These are phyloP conservation scores for Sylvilagus floridanus DNA, from an alignment of 2,797 vertebrate species.

Conservation along the genomic window DNA sequence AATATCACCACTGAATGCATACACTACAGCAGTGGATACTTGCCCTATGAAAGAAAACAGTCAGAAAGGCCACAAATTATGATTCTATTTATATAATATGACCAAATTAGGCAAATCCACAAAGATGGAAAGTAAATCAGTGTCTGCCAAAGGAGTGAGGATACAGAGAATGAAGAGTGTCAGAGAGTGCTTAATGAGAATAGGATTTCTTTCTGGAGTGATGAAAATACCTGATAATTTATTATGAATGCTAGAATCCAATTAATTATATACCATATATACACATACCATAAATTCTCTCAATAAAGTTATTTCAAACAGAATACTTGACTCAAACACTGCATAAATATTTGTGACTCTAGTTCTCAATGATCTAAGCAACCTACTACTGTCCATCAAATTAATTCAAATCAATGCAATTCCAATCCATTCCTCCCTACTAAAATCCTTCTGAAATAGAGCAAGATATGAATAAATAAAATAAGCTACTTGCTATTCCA, in stretches of 20 bases:
- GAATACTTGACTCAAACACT: background rate
- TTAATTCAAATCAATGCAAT: background rate
- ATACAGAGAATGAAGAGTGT: background rate
- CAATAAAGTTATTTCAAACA: background rate
- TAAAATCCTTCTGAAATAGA: conserved; percentile 38
- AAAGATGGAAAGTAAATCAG: background rate
- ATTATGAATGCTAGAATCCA: conserved; percentile 3
- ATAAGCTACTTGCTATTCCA: background rate
- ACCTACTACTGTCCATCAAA: conserved; percentile 18
- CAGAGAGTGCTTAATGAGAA: background rate
- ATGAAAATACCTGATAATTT: conserved; percentile 29
- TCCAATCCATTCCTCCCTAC: background rate
- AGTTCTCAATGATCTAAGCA: conserved; percentile 4
- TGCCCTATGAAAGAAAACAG: background rate
- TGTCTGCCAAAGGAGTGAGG: background rate
- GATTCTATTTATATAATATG: background rate
- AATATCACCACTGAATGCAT: background rate
- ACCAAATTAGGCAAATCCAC: background rate
- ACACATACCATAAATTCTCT: background rate
- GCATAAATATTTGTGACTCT: background rate
- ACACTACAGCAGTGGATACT: background rate
- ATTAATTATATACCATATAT: background rate
- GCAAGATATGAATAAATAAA: conserved; percentile 25
- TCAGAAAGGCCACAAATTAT: conserved; percentile 10
- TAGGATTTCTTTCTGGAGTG: background rate